These are phyloP conservation scores for Calonectris borealis DNA, from an alignment of 2,113 vertebrate genomes.

Conservation along the genomic window DNA sequence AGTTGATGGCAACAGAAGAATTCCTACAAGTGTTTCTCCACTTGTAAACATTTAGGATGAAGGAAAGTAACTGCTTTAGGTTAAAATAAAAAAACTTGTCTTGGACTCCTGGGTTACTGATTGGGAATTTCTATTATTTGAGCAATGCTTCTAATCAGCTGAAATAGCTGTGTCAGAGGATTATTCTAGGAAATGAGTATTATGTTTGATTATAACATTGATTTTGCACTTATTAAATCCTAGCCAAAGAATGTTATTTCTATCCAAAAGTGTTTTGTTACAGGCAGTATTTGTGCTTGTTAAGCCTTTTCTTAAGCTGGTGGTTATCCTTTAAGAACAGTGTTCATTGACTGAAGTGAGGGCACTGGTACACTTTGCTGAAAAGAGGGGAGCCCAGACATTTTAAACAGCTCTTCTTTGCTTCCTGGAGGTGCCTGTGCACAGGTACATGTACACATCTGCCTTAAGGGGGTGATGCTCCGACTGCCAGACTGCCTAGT, in stretches of 20 bases:
- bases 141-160: conserved; percentile 43
- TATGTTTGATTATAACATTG: conserved; percentile 46
- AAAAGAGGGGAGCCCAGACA: background rate
- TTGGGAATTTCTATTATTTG: conserved; percentile 30
- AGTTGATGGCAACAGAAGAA: conserved; percentile 29
- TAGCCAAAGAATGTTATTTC: conserved; percentile 26
- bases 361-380: background rate
- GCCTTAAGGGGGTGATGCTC: background rate
- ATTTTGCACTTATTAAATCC: conserved; percentile 60
- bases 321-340: conserved; percentile 23
- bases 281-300: conserved; percentile 7
- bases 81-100: background rate
- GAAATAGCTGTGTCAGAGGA: conserved; percentile 45
- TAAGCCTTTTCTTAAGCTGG: conserved; percentile 39
- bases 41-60: conserved; percentile 10
- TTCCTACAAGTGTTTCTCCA: conserved; percentile 37
- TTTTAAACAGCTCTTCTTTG: background rate
- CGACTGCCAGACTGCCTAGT: background rate
- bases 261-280: conserved; percentile 23
- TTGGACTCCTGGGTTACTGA: background rate
- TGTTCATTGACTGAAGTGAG: background rate
- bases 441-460: background rate
- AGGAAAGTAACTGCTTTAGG: background rate
- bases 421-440: background rate
- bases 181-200: conserved; percentile 58